Base-by-base conservation (phyloP, 2,113 vertebrate genomes). In the Cacatua alba region DNA sequence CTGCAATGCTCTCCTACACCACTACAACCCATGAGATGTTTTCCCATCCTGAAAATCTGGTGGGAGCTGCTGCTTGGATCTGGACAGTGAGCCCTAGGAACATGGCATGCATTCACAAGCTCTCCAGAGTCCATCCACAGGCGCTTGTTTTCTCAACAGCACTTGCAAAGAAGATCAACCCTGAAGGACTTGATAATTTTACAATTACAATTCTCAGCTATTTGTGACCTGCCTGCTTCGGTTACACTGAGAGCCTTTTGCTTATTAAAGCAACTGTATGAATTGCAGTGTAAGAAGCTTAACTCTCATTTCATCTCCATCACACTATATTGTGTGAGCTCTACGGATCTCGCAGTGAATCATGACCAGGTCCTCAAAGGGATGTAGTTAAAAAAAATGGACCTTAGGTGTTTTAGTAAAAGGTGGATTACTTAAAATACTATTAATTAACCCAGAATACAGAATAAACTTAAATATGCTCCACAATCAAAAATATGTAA, bases 31-130 rank as follows among this genome's bases (percentile, higher is more conserved):
- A 29, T 4, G 6, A 53, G 28, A 43, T 20, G 24, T 13, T 63
- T 35, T 17, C 25, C 13, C 20, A 18, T 16, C 6, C 29, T 41
- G 35, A 51, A 70, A 55, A 21, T 7, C 4, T 9, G 9, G 33
- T 29, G 29, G 20, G 13, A 92, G 41, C 46, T 82, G 18, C 65
- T 77, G 48, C 9, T 57, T 9, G 6, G 39, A 5, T 44, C 28
- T 18, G 63, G 8, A 43, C 71, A 51, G 41, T 8, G 64, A 71
- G 60, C 31, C 17, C 29, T 3, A 64, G 60, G 59, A 52, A 67
- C 1, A 0, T 0, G 0, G 26, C 6, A 55, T 1, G 1, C 0
- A 0, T 60, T 51, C 3, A 0, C 29, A 53, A 46, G 15, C 43
- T 68, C 74, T 37, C 46, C 64, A 70, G 49, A 15, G 25, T 53